Evolutionary conservation across 2,888 invertebrate genomes (phyloP).

Genomic region (Acronicta alni): DNA sequence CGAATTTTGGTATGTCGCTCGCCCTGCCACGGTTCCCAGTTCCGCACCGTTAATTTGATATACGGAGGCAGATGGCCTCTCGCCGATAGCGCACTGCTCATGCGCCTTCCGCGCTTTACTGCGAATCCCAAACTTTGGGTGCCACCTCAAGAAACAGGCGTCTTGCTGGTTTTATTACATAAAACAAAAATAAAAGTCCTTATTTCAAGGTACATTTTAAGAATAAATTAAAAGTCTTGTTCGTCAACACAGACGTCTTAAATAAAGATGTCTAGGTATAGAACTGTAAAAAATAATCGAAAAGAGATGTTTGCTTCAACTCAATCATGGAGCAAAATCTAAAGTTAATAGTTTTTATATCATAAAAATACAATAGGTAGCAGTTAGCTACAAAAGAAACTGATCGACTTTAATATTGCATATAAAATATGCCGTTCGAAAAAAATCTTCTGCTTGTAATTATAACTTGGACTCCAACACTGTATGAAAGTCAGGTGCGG

Average conservation of each 20-base stretch:
- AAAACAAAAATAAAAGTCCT: slow-evolving; percentile 3
- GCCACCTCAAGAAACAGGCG: slow-evolving; percentile 39
- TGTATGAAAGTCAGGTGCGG: slow-evolving; percentile 60
- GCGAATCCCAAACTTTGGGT: slow-evolving; percentile 51
- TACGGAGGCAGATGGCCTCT: slow-evolving; percentile 77
- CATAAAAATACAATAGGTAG: slow-evolving; percentile 18
- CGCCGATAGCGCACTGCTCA: slow-evolving; percentile 65
- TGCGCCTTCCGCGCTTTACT: slow-evolving; percentile 60
- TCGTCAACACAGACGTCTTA: slow-evolving; percentile 10
- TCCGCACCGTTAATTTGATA: slow-evolving; percentile 82
- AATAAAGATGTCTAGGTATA: slow-evolving; percentile 29
- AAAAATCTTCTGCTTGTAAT: slow-evolving; percentile 40
- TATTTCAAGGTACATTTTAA: not conserved
- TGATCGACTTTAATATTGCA: slow-evolving; percentile 23
- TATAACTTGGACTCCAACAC: slow-evolving; percentile 54
- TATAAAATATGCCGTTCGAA: slow-evolving; percentile 12
- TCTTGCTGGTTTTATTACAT: slow-evolving; percentile 17
- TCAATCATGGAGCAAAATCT: slow-evolving; percentile 23
- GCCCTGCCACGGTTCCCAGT: slow-evolving; percentile 62
- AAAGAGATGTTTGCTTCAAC: slow-evolving; percentile 17
- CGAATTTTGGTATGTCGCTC: slow-evolving; percentile 72
- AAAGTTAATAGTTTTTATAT: slow-evolving; percentile 36
- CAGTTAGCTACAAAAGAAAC: slow-evolving; percentile 23
- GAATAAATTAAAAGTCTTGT: slow-evolving; percentile 3
- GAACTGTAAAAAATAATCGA: slow-evolving; percentile 30